Percentiles rank a stretch among this genome's conserved stretches.
Evolutionary conservation across 2,888 invertebrate genomes (phyloP).

Genomic region (Eupelmus urozonus): DNA sequence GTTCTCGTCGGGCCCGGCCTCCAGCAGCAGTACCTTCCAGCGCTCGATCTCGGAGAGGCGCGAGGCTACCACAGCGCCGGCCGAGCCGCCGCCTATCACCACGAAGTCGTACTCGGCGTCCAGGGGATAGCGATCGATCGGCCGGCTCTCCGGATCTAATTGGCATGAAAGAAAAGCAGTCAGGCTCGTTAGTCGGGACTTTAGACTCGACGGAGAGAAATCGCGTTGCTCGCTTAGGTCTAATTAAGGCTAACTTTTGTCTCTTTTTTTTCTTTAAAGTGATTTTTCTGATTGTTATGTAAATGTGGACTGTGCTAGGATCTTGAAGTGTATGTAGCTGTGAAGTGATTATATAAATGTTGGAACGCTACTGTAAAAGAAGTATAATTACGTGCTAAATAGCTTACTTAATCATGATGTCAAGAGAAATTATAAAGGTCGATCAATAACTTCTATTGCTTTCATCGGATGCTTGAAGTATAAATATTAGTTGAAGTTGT

Average conservation of each 20-base stretch:
- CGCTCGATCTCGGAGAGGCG: constrained; percentile 86
- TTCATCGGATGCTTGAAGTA: constrained; percentile 23
- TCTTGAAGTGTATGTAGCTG: too few relatives aligned
- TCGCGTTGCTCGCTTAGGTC: neutral
- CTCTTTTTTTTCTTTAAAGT: neutral
- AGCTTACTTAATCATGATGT: constrained; percentile 51
- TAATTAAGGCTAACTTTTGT: neutral
- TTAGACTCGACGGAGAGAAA: constrained; percentile 16
- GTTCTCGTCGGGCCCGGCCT: constrained; percentile 92
- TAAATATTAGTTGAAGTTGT: neutral
- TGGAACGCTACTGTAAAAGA: neutral
- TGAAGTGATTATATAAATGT: constrained; percentile 25
- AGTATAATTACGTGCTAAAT: constrained; percentile 37
- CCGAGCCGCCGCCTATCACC: constrained; percentile 91
- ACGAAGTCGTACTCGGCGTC: constrained; percentile 90
- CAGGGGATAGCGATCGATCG: constrained; percentile 84
- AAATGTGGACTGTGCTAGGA: too few relatives aligned
- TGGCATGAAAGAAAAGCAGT: too few relatives aligned
- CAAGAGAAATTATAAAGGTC: constrained; percentile 33
- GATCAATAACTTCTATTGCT: constrained; percentile 34
- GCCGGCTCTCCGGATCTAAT: constrained; percentile 87
- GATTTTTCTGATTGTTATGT: neutral
- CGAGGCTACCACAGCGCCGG: constrained; percentile 92
- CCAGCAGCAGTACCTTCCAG: constrained; percentile 89
- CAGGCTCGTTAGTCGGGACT: too few relatives aligned